Conservation (phyloP, 37 sponge, comb jelly and placozoan species). For the Aplysina aerophoba region DNA sequence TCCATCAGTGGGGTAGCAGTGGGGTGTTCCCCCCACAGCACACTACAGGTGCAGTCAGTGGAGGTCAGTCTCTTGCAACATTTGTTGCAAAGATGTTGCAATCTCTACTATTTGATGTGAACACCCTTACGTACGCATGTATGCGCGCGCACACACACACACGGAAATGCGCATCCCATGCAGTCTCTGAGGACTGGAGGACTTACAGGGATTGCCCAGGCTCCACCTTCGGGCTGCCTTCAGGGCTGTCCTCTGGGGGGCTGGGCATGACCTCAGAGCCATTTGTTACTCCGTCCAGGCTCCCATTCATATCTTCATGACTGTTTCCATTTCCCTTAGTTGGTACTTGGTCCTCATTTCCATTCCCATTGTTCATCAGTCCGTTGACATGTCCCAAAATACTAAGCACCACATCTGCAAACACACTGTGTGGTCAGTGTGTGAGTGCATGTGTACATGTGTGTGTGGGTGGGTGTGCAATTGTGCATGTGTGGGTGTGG, state of each 20-base stretch:
- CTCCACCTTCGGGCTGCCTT: no score
- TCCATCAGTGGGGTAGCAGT: no score
- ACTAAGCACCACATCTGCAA: slow-evolving; percentile 17
- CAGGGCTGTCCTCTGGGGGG: not conserved
- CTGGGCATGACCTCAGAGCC: not conserved
- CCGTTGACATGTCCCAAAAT: slow-evolving; percentile 1
- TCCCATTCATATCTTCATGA: not conserved
- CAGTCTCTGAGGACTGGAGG: not conserved
- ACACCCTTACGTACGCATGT: no score
- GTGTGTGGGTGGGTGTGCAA: no score
- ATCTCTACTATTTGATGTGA: no score
- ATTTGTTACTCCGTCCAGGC: not conserved
- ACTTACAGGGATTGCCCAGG: no score
- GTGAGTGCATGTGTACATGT: not conserved
- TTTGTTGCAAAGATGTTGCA: no score
- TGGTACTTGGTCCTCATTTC: not conserved
- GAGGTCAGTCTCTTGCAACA: no score
- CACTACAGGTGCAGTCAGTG: no score
- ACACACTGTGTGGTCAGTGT: slow-evolving; percentile 11
- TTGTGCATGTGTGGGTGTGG: no score
- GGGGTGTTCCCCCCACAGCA: no score
- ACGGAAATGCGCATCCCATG: not conserved
- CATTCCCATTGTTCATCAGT: not conserved
- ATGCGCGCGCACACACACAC: not conserved
- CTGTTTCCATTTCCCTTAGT: not conserved